Evolutionary conservation across 2,888 invertebrate species (phyloP), one percentile per base, ranked within the genome.

Genomic region (Eupithecia insigniata): DNA sequence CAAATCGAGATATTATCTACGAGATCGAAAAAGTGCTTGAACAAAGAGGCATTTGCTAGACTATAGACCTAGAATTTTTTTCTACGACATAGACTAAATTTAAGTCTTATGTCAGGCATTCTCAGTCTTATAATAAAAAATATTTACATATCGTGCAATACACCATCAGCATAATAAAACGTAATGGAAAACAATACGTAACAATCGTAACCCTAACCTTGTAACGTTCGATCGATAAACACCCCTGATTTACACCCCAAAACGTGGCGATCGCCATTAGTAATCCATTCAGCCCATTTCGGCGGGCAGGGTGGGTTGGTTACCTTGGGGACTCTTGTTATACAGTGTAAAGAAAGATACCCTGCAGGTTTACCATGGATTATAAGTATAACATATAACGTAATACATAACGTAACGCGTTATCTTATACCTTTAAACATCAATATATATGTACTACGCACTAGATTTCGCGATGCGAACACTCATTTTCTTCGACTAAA

Each of bases 121-220:
- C 16, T 39, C 2, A 39, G 34, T 34, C 34, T 34, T 34, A 34
- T 1, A 34, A 34, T 10, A 34, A 58, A 43, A 39, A 39, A 3
- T 43, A 58, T 14, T 28, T 0, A 28, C 12, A 28, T 28, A 5
- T 28, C 26, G 28, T 5, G 10, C 28, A 2, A 60, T 18, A 60
- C 7, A 7, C 60, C 22, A 34, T 22, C 62, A n/a, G 14, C 64
- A 36, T 22, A 62, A 34, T 32, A 62, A n/a, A 62, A 62, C 32
- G 66, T 70, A 71, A 76, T 71, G 43, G 60, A 68, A 71, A 76
- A 66, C 74, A 76, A 76, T 78, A 69, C 60, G n/a, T n/a, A 76
- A 51, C 66, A 69, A 72, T 72, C 68, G 82, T 84, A 85, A 84
- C 85, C 84, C 85, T 85, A 85, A 85, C 85, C 85, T 85, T 85